Percentiles rank a stretch among this genome's conserved stretches.
Conservation (phyloP, 2,888 invertebrate species). For the Eustalomyia histrio region DNA sequence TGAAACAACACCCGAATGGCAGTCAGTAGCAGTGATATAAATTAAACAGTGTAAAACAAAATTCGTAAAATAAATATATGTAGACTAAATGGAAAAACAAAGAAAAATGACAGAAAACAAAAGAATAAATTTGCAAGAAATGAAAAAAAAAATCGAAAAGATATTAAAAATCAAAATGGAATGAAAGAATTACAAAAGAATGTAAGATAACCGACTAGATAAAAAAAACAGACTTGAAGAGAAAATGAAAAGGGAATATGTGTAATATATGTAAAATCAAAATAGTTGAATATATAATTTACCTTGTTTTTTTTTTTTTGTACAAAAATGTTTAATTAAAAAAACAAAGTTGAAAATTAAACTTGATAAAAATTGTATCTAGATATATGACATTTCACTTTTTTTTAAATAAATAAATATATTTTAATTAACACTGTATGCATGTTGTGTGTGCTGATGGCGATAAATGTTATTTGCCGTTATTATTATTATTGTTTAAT, state of each 20-base stretch:
- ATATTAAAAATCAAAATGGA: background rate
- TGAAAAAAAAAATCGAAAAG: background rate
- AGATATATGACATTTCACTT: background rate
- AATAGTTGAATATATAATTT: background rate
- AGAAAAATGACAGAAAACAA: background rate
- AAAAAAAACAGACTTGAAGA: background rate
- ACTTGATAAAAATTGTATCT: background rate
- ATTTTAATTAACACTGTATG: no score
- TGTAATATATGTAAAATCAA: background rate
- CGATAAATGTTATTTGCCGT: background rate
- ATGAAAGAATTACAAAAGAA: background rate
- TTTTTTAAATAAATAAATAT: background rate
- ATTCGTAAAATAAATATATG: background rate
- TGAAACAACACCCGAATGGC: constrained; percentile 35
- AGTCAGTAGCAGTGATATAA: constrained; percentile 41
- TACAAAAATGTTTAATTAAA: background rate
- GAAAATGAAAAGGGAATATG: background rate
- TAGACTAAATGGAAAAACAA: background rate
- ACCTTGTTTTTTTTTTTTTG: background rate
- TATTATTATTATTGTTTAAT: background rate
- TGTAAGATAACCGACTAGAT: background rate
- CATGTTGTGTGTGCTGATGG: background rate
- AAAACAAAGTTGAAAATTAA: background rate
- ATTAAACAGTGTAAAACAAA: constrained; percentile 19
- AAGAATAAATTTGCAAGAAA: background rate